Conservation (phyloP, 2,113 vertebrate species). For the Rutilus rutilus region DNA sequence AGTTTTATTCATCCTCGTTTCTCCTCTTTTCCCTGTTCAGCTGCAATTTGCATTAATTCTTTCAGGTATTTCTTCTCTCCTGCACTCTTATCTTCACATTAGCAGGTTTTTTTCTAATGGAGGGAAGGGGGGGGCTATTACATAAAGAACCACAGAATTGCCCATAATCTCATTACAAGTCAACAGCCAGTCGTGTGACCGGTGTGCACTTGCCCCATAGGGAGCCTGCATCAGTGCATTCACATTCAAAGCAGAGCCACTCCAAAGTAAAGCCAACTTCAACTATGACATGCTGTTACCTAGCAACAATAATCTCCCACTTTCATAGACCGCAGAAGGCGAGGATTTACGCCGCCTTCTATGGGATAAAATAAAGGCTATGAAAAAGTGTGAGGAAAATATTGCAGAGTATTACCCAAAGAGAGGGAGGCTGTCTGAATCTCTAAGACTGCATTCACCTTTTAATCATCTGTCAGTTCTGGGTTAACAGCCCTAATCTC, state of each 20-base stretch:
- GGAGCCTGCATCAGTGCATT: constrained; percentile 34
- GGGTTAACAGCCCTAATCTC: background rate
- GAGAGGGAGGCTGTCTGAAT: background rate
- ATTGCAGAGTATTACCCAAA: constrained; percentile 11
- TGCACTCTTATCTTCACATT: constrained; percentile 8
- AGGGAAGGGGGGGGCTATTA: background rate
- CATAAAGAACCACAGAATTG: constrained; percentile 13
- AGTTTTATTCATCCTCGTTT: constrained; percentile 14
- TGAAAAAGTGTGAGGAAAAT: constrained; percentile 37
- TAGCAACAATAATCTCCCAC: constrained; percentile 60
- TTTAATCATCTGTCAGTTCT: constrained; percentile 2
- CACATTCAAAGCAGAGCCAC: constrained; percentile 42
- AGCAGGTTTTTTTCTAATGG: background rate
- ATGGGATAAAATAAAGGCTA: constrained; percentile 27
- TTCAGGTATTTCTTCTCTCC: constrained; percentile 18
- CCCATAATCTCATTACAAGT: constrained; percentile 35
- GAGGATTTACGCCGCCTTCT: constrained; percentile 45
- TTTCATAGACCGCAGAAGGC: constrained; percentile 49
- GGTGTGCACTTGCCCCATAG: constrained; percentile 5
- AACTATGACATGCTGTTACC: constrained; percentile 59
- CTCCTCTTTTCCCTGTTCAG: background rate
- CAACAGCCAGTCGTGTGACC: constrained; percentile 31
- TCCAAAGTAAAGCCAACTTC: constrained; percentile 43
- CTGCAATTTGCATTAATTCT: constrained; percentile 24
- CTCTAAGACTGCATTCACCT: background rate